These are phyloP conservation scores for Drosophila insularis DNA, from an alignment of 1,140 invertebrate species.

Conservation along the genomic window DNA sequence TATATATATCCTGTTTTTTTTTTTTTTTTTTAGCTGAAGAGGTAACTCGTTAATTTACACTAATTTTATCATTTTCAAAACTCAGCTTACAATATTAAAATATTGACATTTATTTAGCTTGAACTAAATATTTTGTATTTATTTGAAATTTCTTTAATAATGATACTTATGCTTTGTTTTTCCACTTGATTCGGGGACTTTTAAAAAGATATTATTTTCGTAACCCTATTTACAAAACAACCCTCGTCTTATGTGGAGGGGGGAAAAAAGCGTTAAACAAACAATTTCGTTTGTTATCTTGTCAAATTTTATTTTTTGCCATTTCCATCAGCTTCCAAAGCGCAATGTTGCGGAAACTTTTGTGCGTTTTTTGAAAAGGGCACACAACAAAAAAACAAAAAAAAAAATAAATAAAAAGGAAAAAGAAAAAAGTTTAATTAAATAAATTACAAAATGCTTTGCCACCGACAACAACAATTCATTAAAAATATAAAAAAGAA, in stretches of 20 bases:
- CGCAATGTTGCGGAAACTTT: conserved; percentile 47
- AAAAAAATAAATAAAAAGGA: conserved; percentile 7
- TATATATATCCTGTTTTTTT: no score
- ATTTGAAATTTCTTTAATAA: no score
- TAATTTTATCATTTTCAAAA: no score
- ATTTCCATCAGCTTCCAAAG: conserved; percentile 55
- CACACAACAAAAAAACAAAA: conserved; percentile 36
- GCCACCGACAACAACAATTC: conserved; percentile 63
- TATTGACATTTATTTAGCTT: no score
- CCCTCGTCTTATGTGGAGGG: not conserved
- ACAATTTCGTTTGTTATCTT: conserved; percentile 11
- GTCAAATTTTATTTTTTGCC: conserved; percentile 39
- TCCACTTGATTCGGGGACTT: not conserved
- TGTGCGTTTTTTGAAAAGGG: conserved; percentile 45
- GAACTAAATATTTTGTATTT: no score
- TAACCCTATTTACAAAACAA: not conserved
- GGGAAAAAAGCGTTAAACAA: not conserved
- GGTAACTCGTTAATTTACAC: no score
- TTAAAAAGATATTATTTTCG: no score
- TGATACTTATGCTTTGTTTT: no score
- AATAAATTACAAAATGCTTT: conserved; percentile 79
- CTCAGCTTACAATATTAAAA: no score
- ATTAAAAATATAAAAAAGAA: conserved; percentile 11
- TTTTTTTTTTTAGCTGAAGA: no score
- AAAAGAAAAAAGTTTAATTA: conserved; percentile 56